Evolutionary conservation across 2,888 invertebrate species (phyloP), one percentile per base, ranked within the genome.

Genomic region (Leptinotarsa haldemani): DNA sequence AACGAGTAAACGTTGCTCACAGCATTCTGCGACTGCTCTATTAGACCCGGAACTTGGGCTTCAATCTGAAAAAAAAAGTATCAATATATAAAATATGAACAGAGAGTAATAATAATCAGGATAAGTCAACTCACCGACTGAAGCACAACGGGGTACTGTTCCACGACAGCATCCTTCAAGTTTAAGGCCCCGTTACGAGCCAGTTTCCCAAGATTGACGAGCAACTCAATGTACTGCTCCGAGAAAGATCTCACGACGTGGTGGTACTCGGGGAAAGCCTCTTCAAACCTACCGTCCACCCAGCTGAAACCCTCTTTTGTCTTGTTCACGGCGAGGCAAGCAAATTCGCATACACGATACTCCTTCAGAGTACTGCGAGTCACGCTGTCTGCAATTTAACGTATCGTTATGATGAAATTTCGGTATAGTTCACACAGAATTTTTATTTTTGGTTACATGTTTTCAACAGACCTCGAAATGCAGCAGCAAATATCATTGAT

Each of bases 221-320:
- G 86, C 18, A 94, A 88, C 82, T 92, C 90, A 2, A 89, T 83
- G 80, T 93, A 93, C 0, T 94, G 93, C 78, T 89, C 89, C 61
- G 90, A 87, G 65, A 90, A 84, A 73, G 91, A 90, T 0, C 88
- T 85, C 0, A 89, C 88, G 65, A 89, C 88, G 50, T 89, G 88
- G 77, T 91, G 92, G 85, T 93, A 93, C 53, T 92, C 89, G 0
- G 94, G 94, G 46, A 92, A 90, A 83, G 91, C 92, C 40, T 90
- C 89, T 82, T 94, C 93, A 30, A 93, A 87, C 90, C 92, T 92
- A 71, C 91, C 89, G 82, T 93, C 92, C 3, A 91, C 90, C 78
- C 92, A 90, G 0, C 90, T 90, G 16, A 91, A 90, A 47, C 91
- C 90, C 0, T 91, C 89, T 78, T 92, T 88, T 0, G 91, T 88